Evolutionary conservation across 2,888 invertebrate genomes (phyloP).

Genomic region (Apodemia hepburni): DNA sequence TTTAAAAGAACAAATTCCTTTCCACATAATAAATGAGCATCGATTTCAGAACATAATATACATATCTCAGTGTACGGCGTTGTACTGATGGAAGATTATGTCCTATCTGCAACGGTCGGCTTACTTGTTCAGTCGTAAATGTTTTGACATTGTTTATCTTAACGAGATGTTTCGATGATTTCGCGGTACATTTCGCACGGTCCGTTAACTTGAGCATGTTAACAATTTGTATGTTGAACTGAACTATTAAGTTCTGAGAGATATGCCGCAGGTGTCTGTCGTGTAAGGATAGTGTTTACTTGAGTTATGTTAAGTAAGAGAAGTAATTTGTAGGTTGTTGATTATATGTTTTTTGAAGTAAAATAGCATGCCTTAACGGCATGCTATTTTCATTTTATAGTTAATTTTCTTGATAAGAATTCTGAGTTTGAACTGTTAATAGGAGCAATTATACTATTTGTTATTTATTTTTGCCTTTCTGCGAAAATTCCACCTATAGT

Average conservation of each 20-base stretch:
- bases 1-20: neutral
- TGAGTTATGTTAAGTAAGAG: neutral
- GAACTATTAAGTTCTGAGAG: neutral
- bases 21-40: conserved; percentile 1
- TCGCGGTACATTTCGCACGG: conserved; percentile 40
- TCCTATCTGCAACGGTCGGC: conserved; percentile 26
- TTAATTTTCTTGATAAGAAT: no score
- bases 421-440: no score
- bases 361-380: no score
- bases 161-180: conserved; percentile 41
- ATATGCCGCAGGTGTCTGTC: conserved; percentile 14
- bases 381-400: no score
- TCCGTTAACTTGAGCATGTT: conserved; percentile 32
- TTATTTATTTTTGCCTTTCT: no score
- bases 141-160: conserved; percentile 35
- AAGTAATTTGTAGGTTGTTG: no score
- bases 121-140: conserved; percentile 22
- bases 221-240: neutral
- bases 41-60: conserved; percentile 3
- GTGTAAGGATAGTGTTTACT: conserved; percentile 16
- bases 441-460: no score
- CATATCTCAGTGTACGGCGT: neutral
- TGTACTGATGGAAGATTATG: conserved; percentile 19
- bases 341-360: no score
- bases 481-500: no score